phyloP scores from a whole-genome alignment of 2,113 vertebrate species.

The Microtus pennsylvanicus region DNA sequence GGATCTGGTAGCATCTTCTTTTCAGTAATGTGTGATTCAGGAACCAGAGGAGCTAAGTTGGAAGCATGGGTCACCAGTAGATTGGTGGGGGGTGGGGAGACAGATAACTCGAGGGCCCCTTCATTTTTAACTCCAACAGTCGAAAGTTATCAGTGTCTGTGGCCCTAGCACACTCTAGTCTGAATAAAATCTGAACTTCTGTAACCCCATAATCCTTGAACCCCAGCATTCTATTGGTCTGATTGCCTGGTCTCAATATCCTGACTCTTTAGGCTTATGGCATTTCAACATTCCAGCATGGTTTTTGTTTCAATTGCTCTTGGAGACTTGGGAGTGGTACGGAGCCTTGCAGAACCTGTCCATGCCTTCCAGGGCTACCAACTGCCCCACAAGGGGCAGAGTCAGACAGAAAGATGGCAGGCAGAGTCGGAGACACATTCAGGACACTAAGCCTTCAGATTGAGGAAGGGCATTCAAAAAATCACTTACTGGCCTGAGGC shows the following conservation, averaged over 20 bases:
- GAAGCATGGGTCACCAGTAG: background rate
- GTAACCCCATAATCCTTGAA: background rate
- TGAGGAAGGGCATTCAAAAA: background rate
- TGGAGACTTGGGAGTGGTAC: background rate
- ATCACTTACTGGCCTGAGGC: too few relatives aligned
- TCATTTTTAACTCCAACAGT: background rate
- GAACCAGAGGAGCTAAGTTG: background rate
- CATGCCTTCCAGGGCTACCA: background rate
- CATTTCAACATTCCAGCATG: background rate
- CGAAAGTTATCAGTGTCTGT: background rate
- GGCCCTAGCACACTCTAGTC: background rate
- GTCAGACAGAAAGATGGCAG: background rate
- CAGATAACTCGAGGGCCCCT: background rate
- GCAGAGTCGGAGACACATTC: background rate
- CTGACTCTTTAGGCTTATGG: background rate
- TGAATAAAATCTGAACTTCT: background rate
- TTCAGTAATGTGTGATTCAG: background rate
- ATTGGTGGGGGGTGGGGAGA: background rate
- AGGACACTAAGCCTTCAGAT: background rate
- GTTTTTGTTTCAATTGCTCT: background rate
- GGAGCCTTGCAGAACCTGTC: background rate
- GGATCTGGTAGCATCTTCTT: background rate
- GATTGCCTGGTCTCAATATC: background rate
- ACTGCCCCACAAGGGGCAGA: background rate
- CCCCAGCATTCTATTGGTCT: background rate